These are phyloP conservation scores for Drosophila pallidifrons DNA, from an alignment of 1,140 invertebrate species.

Conservation along the genomic window DNA sequence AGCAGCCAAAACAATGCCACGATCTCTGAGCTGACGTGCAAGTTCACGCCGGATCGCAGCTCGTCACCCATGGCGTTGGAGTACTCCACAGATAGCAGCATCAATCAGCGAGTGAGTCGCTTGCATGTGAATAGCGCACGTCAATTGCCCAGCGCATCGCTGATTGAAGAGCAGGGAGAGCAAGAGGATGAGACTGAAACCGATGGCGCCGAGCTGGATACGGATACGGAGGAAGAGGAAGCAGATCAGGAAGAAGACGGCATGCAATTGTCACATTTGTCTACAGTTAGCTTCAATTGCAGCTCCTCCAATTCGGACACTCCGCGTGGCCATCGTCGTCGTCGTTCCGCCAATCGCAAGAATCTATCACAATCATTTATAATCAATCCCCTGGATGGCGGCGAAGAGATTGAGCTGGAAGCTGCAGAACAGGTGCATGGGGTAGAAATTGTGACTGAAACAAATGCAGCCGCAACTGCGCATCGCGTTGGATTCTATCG, in stretches of 20 bases:
- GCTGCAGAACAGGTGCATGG: constrained; percentile 10
- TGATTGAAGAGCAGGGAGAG: constrained; percentile 28
- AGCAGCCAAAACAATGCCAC: constrained; percentile 44
- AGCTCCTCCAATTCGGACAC: constrained; percentile 80
- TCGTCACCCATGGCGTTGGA: constrained; percentile 70
- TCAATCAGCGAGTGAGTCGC: constrained; percentile 68
- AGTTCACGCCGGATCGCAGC: constrained; percentile 77
- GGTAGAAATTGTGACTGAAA: background rate
- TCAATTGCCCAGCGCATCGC: constrained; percentile 17
- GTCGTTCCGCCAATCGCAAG: constrained; percentile 75
- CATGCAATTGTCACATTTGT: constrained; percentile 74
- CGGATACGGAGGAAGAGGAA: constrained; percentile 46
- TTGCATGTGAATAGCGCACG: constrained; percentile 61
- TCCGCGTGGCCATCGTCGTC: constrained; percentile 64
- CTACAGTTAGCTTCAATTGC: constrained; percentile 66
- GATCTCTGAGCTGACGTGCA: constrained; percentile 52
- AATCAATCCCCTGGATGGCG: constrained; percentile 57
- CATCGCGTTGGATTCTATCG: constrained; percentile 61
- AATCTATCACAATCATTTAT: constrained; percentile 82
- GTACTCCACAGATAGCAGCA: constrained; percentile 60
- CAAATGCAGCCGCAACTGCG: background rate
- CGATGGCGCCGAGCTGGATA: constrained; percentile 13
- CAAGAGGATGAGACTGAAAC: constrained; percentile 26
- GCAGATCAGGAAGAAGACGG: constrained; percentile 50
- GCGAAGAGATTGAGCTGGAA: constrained; percentile 14